These are phyloP conservation scores for Stigmatopora argus DNA, from an alignment of 2,113 vertebrate genomes.

Conservation along the genomic window DNA sequence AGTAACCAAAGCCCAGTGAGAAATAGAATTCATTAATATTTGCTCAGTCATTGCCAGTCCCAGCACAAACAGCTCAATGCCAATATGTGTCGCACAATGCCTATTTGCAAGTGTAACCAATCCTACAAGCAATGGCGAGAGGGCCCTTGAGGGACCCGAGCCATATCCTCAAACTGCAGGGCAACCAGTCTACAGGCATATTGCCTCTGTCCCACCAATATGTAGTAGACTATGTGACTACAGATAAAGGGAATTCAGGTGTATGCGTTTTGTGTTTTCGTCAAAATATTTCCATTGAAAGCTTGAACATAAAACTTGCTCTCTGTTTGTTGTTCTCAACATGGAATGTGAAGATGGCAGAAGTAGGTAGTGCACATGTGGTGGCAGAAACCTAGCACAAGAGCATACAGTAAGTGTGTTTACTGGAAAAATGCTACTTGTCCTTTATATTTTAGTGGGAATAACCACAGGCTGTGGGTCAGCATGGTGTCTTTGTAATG, in stretches of 20 bases:
- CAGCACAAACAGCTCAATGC: too few relatives aligned
- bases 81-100: too few relatives aligned
- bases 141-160: too few relatives aligned
- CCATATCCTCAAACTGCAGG: too few relatives aligned
- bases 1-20: too few relatives aligned
- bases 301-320: neutral
- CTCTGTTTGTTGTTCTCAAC: neutral
- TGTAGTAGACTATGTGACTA: neutral
- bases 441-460: slow-evolving; percentile 2
- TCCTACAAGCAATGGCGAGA: too few relatives aligned
- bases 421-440: slow-evolving; percentile 5
- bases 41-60: too few relatives aligned
- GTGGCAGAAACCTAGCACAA: neutral
- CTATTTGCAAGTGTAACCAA: too few relatives aligned
- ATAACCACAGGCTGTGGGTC: neutral
- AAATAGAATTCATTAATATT: too few relatives aligned
- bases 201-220: neutral
- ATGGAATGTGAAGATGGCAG: neutral
- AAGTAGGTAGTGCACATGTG: neutral
- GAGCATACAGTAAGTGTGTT: slow-evolving; percentile 2
- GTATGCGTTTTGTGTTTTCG: neutral
- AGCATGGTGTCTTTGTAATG: neutral
- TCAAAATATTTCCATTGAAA: neutral
- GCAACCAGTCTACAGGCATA: too few relatives aligned
- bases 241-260: neutral